A percentile compares a stretch with the other conserved stretches of the same genome.
Conservation (phyloP, 2,113 vertebrate genomes). For the Hydrochoerus hydrochaeris region DNA sequence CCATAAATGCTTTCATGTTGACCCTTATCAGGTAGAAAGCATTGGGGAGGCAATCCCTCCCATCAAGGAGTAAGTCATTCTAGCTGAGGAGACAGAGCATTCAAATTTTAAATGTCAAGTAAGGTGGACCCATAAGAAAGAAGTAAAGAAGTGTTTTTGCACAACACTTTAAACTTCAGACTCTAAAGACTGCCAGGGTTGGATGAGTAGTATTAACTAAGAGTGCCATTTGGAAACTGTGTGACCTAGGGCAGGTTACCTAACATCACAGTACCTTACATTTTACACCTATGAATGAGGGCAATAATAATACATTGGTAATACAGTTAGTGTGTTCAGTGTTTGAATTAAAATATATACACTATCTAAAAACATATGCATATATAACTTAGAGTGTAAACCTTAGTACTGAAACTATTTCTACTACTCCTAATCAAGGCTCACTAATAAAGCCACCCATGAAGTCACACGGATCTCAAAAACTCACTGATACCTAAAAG, state of each 20-base stretch:
- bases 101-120: slow-evolving; percentile 7
- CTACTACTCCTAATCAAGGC: neutral
- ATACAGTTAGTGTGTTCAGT: neutral
- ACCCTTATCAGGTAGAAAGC: neutral
- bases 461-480: neutral
- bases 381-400: neutral
- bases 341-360: neutral
- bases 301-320: neutral
- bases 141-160: neutral
- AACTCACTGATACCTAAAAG: neutral
- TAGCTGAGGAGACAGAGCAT: neutral
- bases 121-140: neutral
- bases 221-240: neutral
- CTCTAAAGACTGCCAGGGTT: neutral
- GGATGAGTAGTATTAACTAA: neutral
- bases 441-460: neutral
- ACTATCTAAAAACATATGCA: neutral
- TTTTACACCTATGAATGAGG: neutral
- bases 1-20: neutral
- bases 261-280: neutral
- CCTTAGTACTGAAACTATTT: neutral
- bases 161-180: neutral
- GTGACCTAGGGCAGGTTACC: neutral
- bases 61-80: neutral
- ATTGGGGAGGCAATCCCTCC: neutral